Base-by-base conservation (phyloP, 2,113 vertebrate genomes). In the Crypturellus undulatus region DNA sequence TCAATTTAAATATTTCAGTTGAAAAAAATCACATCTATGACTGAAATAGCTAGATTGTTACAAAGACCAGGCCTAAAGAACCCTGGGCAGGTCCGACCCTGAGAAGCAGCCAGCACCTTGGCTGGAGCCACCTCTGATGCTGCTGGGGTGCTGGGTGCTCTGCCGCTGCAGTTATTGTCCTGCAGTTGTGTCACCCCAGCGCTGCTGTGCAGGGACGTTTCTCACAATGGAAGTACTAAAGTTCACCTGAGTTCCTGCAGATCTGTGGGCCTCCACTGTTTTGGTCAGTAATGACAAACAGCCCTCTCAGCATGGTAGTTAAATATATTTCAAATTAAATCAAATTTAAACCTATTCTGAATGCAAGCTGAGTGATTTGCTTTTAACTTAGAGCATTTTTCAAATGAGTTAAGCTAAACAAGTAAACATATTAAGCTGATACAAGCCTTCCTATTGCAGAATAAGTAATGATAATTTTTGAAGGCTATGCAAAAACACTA, bases 1-100 rank as follows among this genome's bases (percentile, higher is more conserved):
- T 56, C 92, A 38, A 94, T 93, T 96, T 86, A 71, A 89, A 90
- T 88, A 90, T 54, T 95, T 84, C 93, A n/a, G 83, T 58, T 78
- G 60, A 47, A 47, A 86, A 72, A 63, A 93, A 90, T 90, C 90
- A 77, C 71, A 86, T 94, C 79, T 60, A 6, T 12, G 79, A 72
- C 72, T 84, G 80, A 6, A 62, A 62, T 4, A 70, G 79, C 67
- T 71, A 78, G 87, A 12, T 0, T 45, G 76, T 59, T 34, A 36
- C 17, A 28, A 11, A 32, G 59, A 25, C 42, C 73, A 72, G 72
- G 70, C 10, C 0, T 8, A 30, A 56, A 45, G 40, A 67, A 43
- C 30, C 36, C 21, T 1, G 54, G 79, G 73, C 87, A 56, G 90
- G 73, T 14, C 40, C 0, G 1, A 6, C 25, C 11, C 58, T 17